These are phyloP conservation scores for Columba guinea DNA, from an alignment of 2,797 vertebrate species.

Conservation along the genomic window DNA sequence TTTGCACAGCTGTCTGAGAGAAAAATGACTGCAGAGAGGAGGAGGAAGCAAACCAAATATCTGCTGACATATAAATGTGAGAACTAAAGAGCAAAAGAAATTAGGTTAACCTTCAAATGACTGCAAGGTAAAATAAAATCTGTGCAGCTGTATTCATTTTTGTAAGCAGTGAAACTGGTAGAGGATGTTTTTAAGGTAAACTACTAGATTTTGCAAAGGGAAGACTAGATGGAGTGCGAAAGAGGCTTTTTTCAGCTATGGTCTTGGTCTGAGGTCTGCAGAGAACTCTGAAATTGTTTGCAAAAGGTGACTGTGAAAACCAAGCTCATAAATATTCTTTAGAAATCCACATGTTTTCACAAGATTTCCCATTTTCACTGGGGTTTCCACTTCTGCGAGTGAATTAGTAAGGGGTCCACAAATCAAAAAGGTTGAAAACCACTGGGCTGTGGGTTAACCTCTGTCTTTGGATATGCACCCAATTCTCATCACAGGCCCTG, in stretches of 20 bases:
- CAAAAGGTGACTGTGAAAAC: conserved; percentile 25
- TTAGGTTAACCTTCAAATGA: conserved; percentile 26
- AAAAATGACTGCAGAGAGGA: background rate
- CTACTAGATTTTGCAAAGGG: background rate
- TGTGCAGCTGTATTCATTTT: conserved; percentile 26
- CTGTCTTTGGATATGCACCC: background rate
- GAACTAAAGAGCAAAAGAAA: conserved; percentile 41
- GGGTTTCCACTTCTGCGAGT: background rate
- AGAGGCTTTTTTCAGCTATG: background rate
- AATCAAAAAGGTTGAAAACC: conserved; percentile 27
- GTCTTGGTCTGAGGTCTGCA: background rate
- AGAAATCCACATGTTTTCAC: conserved; percentile 5
- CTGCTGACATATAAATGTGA: conserved; percentile 40
- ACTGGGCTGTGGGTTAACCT: background rate
- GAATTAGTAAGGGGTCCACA: conserved; percentile 21
- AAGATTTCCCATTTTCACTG: background rate
- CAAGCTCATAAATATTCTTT: conserved; percentile 26
- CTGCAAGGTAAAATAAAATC: background rate
- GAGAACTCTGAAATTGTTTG: conserved; percentile 34
- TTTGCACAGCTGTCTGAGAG: conserved; percentile 17
- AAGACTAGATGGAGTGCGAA: background rate
- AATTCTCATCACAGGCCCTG: background rate
- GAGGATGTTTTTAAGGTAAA: conserved; percentile 12
- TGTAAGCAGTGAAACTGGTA: background rate
- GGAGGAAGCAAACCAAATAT: conserved; percentile 34